These are phyloP conservation scores for Engraulis encrasicolus DNA, from an alignment of 2,113 vertebrate genomes.

Conservation along the genomic window DNA sequence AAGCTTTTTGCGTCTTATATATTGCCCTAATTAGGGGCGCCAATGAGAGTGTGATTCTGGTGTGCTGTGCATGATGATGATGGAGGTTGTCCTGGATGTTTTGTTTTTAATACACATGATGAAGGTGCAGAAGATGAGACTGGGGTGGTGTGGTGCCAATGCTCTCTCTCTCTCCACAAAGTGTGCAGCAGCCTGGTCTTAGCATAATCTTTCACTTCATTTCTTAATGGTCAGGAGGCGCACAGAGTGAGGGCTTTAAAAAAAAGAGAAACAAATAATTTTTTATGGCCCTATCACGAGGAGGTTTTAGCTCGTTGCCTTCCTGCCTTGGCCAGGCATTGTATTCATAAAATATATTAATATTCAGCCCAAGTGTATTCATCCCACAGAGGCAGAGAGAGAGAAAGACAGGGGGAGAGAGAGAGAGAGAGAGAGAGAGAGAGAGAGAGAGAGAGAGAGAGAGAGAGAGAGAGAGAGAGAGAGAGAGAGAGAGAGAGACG, in stretches of 20 bases:
- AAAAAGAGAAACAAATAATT: background rate
- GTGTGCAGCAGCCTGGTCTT: background rate
- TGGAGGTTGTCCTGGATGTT: background rate
- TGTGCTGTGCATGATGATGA: background rate
- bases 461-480: no score
- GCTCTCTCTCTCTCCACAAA: no score
- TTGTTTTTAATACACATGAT: no score
- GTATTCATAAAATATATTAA: constrained; percentile 5
- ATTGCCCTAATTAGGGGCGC: background rate
- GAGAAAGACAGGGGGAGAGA: no score
- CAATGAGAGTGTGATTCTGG: background rate
- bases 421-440: no score
- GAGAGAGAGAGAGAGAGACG: no score
- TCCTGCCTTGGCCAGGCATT: background rate
- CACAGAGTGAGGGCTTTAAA: no score
- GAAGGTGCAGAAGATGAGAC: no score
- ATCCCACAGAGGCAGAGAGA: background rate
- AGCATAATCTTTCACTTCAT: background rate
- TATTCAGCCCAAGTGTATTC: background rate
- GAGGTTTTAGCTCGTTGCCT: background rate
- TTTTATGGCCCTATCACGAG: background rate
- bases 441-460: no score
- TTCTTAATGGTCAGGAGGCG: background rate
- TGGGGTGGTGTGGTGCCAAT: background rate
- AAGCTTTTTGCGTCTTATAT: background rate